These are phyloP conservation scores for Cydia splendana DNA, from an alignment of 1,140 invertebrate species.

Conservation along the genomic window DNA sequence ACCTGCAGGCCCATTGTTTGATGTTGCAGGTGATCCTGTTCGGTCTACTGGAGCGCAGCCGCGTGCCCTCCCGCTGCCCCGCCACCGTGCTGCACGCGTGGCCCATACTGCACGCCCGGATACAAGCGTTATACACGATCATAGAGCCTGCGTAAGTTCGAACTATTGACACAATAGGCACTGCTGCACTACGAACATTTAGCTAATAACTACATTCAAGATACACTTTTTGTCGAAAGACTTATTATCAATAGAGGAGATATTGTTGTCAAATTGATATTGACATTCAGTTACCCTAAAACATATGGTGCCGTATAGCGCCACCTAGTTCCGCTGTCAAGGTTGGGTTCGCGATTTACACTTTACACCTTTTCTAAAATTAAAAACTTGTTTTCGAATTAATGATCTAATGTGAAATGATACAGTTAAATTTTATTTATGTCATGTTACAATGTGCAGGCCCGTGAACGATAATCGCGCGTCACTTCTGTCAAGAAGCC, in stretches of 20 bases:
- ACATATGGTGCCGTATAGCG: no score
- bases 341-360: no score
- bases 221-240: no score
- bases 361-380: no score
- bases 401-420: neutral
- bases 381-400: neutral
- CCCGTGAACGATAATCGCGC: conserved; percentile 98
- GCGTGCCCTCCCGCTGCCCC: conserved; percentile 90
- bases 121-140: conserved; percentile 94
- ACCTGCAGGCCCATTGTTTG: no score
- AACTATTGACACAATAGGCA: no score
- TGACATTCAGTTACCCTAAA: no score
- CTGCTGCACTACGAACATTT: no score
- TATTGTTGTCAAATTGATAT: no score
- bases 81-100: conserved; percentile 94
- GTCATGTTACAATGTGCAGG: conserved; percentile 78
- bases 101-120: conserved; percentile 95
- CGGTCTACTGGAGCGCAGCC: conserved; percentile 89
- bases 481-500: conserved; percentile 90
- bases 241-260: no score
- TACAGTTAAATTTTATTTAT: conserved; percentile 22
- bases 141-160: conserved; percentile 95
- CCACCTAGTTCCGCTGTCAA: no score
- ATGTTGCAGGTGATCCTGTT: conserved; percentile 85
- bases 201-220: no score